phyloP scores from a whole-genome alignment of 2,113 vertebrate species.

The Thinocorus orbignyianus region DNA sequence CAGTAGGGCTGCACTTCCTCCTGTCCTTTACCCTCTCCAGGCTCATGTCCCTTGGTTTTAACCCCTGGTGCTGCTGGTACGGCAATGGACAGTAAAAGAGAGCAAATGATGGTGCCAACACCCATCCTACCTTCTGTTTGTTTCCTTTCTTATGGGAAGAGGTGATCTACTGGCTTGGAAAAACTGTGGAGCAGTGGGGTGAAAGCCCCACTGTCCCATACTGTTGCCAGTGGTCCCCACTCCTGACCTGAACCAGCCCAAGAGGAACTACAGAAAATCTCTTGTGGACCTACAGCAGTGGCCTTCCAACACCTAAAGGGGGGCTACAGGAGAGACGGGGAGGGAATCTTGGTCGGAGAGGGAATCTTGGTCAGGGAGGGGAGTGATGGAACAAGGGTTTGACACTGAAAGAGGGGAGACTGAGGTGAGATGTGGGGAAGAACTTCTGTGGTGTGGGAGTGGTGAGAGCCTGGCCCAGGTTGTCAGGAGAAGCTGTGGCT shows the following conservation, averaged over 20 bases:
- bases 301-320: too few relatives aligned
- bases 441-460: too few relatives aligned
- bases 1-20: background rate
- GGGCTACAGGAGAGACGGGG: too few relatives aligned
- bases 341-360: too few relatives aligned
- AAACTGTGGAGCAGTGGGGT: background rate
- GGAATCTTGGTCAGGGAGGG: too few relatives aligned
- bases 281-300: too few relatives aligned
- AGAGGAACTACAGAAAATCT: rapidly evolving
- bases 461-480: too few relatives aligned
- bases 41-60: background rate
- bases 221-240: rapidly evolving
- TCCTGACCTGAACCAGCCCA: too few relatives aligned
- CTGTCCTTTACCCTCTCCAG: background rate
- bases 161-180: background rate
- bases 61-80: background rate
- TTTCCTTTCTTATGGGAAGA: background rate
- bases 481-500: too few relatives aligned
- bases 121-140: rapidly evolving
- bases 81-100: background rate
- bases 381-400: too few relatives aligned
- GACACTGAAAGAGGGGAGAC: too few relatives aligned
- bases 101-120: background rate
- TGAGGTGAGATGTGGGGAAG: too few relatives aligned
- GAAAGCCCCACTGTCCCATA: rapidly evolving